phyloP scores from a whole-genome alignment of 2,113 vertebrate species.

The Eolophus roseicapilla region DNA sequence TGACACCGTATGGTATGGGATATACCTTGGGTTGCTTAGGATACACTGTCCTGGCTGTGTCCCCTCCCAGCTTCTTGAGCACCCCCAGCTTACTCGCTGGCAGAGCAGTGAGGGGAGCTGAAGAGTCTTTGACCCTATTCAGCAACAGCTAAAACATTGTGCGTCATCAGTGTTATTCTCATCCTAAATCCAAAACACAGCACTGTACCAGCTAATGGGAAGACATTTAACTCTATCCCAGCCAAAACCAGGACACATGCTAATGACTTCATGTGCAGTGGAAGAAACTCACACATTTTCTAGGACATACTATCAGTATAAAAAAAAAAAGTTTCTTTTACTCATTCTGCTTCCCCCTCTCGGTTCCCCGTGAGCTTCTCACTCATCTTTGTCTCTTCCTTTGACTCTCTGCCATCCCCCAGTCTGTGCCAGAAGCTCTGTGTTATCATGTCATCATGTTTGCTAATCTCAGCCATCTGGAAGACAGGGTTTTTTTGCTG shows the following conservation, averaged over 20 bases:
- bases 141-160: not conserved
- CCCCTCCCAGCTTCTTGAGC: not conserved
- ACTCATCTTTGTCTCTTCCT: not conserved
- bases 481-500: not conserved
- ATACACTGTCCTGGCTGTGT: not conserved
- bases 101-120: not conserved
- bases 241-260: not conserved
- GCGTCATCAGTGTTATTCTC: not conserved
- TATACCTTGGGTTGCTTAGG: not conserved
- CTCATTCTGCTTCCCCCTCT: not conserved
- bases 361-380: accelerated
- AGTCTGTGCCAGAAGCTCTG: not conserved
- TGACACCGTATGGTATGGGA: not conserved
- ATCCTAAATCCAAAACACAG: not conserved
- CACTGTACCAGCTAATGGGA: accelerated
- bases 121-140: not conserved
- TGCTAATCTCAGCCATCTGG: constrained; percentile 19
- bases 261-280: not conserved
- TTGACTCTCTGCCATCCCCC: not conserved
- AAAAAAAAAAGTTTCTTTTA: not conserved
- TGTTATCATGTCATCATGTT: not conserved
- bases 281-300: not conserved
- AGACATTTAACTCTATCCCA: not conserved
- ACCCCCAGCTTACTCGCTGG: not conserved
- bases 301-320: not conserved